Conservation (phyloP, 35 echinoderm and acorn worm species). For the Eucidaris tribuloides region DNA sequence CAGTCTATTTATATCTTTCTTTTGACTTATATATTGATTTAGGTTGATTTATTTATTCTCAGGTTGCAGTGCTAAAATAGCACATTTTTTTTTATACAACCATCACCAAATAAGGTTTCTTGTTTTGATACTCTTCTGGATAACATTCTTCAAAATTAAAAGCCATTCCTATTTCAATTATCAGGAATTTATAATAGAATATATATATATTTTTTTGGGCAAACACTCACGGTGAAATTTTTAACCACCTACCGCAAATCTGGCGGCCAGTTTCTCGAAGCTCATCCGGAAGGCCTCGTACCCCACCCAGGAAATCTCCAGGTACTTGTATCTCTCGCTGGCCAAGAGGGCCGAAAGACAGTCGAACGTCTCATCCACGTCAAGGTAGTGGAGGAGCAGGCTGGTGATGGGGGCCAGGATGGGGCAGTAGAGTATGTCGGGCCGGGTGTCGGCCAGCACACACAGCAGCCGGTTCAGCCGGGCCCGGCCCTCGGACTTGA, state of each 20-base stretch:
- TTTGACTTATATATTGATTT: too few species aligned
- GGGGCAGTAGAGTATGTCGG: conserved; percentile 96
- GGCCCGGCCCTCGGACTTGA: conserved; percentile 48
- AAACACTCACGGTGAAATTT: too few species aligned
- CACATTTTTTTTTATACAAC: not conserved
- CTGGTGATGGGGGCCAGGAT: conserved; percentile 66
- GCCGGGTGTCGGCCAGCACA: conserved; percentile 68
- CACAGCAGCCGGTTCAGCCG: conserved; percentile 62
- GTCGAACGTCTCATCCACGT: conserved; percentile 60
- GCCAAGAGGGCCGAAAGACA: conserved; percentile 60
- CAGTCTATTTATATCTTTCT: too few species aligned
- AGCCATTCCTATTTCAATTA: not conserved
- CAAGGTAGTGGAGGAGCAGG: conserved; percentile 95
- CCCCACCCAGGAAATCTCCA: conserved; percentile 65
- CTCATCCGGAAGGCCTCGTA: conserved; percentile 80
- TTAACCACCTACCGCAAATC: conserved; percentile 82
- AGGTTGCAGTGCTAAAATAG: not conserved
- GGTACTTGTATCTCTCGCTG: conserved; percentile 69
- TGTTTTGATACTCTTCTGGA: not conserved
- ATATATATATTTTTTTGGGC: too few species aligned
- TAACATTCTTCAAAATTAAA: not conserved
- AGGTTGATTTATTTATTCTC: too few species aligned
- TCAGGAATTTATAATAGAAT: not conserved
- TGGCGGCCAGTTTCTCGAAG: conserved; percentile 75
- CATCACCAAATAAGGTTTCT: not conserved